Conservation (phyloP, 2,113 vertebrate genomes). For the Irena cyanogastra region DNA sequence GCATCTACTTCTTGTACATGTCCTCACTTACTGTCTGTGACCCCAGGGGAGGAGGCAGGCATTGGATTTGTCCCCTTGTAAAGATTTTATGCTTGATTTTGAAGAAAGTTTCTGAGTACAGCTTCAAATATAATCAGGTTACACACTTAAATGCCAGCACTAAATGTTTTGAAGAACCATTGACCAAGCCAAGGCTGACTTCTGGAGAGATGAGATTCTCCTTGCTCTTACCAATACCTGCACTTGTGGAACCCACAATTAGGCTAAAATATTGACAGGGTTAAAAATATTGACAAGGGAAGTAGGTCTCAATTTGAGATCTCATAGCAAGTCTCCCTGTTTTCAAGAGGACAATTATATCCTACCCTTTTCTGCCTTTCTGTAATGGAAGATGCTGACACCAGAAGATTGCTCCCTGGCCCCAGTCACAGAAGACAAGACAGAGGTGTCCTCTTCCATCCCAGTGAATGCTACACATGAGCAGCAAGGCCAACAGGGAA, state of each 20-base stretch:
- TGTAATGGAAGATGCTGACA: not conserved
- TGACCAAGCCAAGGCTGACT: not conserved
- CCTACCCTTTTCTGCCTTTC: not conserved
- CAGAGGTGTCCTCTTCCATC: not conserved
- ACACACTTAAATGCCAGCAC: not conserved
- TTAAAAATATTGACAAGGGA: not conserved
- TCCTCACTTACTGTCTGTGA: not conserved
- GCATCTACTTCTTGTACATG: not conserved
- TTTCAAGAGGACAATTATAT: not conserved
- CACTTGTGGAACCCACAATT: not conserved
- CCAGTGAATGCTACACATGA: not conserved
- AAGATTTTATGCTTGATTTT: not conserved
- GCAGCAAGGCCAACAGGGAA: not conserved
- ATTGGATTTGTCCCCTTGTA: not conserved
- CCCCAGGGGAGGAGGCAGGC: not conserved
- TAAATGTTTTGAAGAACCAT: not conserved
- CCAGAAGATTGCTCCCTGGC: not conserved
- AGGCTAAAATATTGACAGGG: not conserved
- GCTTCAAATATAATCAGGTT: not conserved
- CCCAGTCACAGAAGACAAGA: not conserved
- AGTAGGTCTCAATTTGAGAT: not conserved
- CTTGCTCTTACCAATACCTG: not conserved
- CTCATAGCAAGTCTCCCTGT: not conserved
- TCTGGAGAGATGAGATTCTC: not conserved
- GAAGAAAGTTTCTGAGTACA: not conserved